A percentile compares a stretch with the other conserved stretches of the same genome.
These are phyloP conservation scores for Pantherophis vulpinus DNA, from an alignment of 2,797 vertebrate species.

Conservation along the genomic window DNA sequence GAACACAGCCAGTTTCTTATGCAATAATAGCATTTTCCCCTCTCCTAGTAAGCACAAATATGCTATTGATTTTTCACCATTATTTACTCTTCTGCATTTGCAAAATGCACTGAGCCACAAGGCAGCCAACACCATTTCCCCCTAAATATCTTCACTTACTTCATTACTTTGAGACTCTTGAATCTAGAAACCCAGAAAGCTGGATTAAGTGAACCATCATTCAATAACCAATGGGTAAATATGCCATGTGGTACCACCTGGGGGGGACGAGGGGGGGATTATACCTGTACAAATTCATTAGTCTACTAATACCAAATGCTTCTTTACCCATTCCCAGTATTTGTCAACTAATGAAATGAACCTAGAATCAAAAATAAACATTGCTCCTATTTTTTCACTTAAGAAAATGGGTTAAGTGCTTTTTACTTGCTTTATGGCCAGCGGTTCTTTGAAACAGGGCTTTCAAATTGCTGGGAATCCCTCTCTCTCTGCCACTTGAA, in stretches of 20 bases:
- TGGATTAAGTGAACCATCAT: not conserved
- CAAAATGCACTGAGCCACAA: not conserved
- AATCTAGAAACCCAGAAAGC: not conserved
- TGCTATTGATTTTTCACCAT: not conserved
- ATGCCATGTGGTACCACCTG: not conserved
- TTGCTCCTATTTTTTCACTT: not conserved
- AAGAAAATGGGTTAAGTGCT: not conserved
- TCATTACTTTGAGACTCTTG: not conserved
- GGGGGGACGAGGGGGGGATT: not conserved
- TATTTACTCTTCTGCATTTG: not conserved
- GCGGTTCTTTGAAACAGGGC: not conserved
- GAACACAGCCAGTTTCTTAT: not conserved
- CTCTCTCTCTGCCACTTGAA: not conserved
- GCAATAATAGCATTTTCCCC: not conserved
- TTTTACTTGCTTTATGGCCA: not conserved
- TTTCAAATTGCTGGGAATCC: not conserved
- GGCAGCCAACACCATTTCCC: not conserved
- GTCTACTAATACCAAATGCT: not conserved
- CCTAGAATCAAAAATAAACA: not conserved
- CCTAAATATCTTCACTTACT: not conserved
- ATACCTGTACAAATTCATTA: not conserved
- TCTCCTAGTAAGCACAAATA: not conserved
- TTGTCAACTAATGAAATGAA: not conserved
- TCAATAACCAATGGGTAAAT: not conserved
- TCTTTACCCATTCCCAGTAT: not conserved